Evolutionary conservation across 2,797 vertebrate species (phyloP).

Genomic region (Chrysocyon brachyurus): DNA sequence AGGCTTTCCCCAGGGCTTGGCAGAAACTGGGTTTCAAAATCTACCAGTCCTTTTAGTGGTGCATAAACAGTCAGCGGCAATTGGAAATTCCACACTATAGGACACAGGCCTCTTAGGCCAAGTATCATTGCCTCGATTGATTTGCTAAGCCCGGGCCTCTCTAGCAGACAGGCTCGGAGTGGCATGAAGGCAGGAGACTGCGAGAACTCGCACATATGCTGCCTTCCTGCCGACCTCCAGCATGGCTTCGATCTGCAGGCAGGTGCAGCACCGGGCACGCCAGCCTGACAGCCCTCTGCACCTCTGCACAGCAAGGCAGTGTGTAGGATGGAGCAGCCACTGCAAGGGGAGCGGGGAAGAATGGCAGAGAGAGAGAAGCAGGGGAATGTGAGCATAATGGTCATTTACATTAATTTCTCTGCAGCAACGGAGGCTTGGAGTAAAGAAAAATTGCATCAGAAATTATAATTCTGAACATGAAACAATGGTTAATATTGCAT

Average conservation of each 20-base stretch:
- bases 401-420: conserved; percentile 84
- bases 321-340: neutral
- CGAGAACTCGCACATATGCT: conserved; percentile 68
- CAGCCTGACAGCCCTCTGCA: conserved; percentile 77
- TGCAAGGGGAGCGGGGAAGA: conserved; percentile 47
- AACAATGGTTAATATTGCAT: conserved; percentile 75
- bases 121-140: conserved; percentile 75
- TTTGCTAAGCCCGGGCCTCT: conserved; percentile 78
- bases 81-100: conserved; percentile 72
- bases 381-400: conserved; percentile 69
- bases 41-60: conserved; percentile 37
- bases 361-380: conserved; percentile 55
- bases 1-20: conserved; percentile 49
- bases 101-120: conserved; percentile 78
- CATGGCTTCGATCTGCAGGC: conserved; percentile 84
- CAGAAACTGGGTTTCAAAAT: conserved; percentile 70
- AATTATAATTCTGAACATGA: conserved; percentile 78
- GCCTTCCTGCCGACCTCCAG: conserved; percentile 77
- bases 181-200: conserved; percentile 64
- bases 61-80: neutral
- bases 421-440: conserved; percentile 72
- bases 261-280: conserved; percentile 78
- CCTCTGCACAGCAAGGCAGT: conserved; percentile 49
- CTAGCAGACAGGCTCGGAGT: conserved; percentile 78
- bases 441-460: conserved; percentile 80